Base-by-base conservation (phyloP, 2,888 invertebrate species). In the Synanthedon andrenaeformis region DNA sequence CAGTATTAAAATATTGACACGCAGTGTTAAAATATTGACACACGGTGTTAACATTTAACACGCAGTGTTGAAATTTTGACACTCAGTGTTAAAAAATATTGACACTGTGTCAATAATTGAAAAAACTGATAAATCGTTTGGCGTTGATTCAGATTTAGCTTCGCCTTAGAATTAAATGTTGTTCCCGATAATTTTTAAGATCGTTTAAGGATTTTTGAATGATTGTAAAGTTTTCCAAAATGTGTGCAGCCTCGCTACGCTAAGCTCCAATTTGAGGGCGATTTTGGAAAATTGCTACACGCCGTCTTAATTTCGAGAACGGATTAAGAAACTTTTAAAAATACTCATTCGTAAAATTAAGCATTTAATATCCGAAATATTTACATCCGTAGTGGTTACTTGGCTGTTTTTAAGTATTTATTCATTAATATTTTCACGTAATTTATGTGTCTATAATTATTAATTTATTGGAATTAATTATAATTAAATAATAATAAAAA, bases 401-500 rank as follows among this genome's bases (percentile, higher is more conserved):
- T 85, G 85, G 82, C 84, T 86, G 84, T 84, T 86, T 68, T 84
- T 81, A 80, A 68, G 79, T 84, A 84, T 82, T 79, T 76, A 81
- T 80, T 82, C 69, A 81, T 77, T 81, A 75, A 83, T 85, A 82
- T 82, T 87, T 87, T 83, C 83, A 77, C 79, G 84, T 87, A 82
- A 84, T 80, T 86, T 87, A 81, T 83, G 86, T 87, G 87, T 85
- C 87, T 87, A 84, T 81, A 80, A 79, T 81, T 82, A 82, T 86
- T 85, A 81, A 80, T 83, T 84, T 85, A 85, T 84, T 83, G 84
- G 82, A 82, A 82, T 78, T 79, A 79, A 79, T 77, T 77, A 77
- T 81, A 83, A 82, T 82, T 81, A 77, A 79, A 81, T 76, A 75
- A 35, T 35, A 35, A 35, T 35, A 76, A 74, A 78, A 74, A 78